Base-by-base conservation (phyloP, 1,140 invertebrate species). In the Leguminivora glycinivorella region DNA sequence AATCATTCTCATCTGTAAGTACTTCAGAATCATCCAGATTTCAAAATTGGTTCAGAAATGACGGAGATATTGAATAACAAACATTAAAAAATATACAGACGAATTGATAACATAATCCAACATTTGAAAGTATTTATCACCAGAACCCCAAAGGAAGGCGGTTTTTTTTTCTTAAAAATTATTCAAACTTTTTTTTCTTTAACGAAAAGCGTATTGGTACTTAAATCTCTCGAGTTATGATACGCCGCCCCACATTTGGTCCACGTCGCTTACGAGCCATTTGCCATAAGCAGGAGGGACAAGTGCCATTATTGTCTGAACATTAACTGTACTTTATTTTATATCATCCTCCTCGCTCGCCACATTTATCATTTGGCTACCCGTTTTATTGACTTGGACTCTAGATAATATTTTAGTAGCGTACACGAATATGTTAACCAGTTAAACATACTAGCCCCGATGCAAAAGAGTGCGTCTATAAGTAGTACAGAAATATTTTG, bases 251-350 rank as follows among this genome's bases (percentile, higher is more conserved):
- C 74, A 80, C 76, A 83, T 78, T 81, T 76, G 76, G 69, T 29
- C 38, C 24, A 69, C 77, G 73, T 74, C 56, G 72, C 75, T 83
- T 73, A 81, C 88, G 77, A 78, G 56, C 80, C 85, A 90, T 90
- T 90, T 82, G 84, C 76, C 82, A 77, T 22, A 68, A 72, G 67
- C 63, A 66, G 67, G 72, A 74, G 77, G 81, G 79, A 86, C 82
- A 87, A 87, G 85, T 85, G 83, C 73, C 70, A 75, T 69, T 74
- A 87, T 87, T 84, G 82, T 87, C 74, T 75, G 72, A 68, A 70
- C 75, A 82, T 85, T 83, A 81, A 84, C 80, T 81, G 69, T 69
- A 81, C 71, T 78, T 82, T 84, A 83, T 80, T 79, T 79, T 75
- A 78, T 82, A 70, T 70, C 63, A 66, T 70, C 74, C 76, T 76